Evolutionary conservation across 2,888 invertebrate genomes (phyloP).

Genomic region (Dryomyza anilis): DNA sequence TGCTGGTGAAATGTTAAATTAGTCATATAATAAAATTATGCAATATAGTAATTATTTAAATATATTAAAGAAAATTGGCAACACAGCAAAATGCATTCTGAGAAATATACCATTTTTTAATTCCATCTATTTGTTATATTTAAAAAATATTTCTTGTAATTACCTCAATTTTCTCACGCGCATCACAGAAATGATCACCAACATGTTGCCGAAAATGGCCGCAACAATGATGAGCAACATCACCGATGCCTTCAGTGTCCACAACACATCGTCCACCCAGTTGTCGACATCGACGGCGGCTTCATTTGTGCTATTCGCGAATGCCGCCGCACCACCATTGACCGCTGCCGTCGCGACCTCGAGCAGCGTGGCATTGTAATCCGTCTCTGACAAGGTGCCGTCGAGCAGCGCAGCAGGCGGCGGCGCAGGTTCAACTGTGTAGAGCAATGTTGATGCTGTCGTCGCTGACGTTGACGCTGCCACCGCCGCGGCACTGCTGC

Average conservation of each 20-base stretch:
- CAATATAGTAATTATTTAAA: no score
- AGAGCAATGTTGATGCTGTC: slow-evolving; percentile 19
- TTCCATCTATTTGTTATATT: not conserved
- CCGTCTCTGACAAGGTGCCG: slow-evolving; percentile 31
- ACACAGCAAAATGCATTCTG: not conserved
- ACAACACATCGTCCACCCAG: slow-evolving; percentile 66
- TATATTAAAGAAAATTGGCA: not conserved
- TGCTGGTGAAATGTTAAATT: no score
- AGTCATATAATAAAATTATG: no score
- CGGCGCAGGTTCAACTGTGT: slow-evolving; percentile 33
- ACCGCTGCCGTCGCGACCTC: slow-evolving; percentile 26
- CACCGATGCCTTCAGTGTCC: slow-evolving; percentile 75
- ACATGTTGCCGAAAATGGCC: slow-evolving; percentile 86
- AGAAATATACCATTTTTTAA: not conserved
- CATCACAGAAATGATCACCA: slow-evolving; percentile 88
- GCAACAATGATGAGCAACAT: slow-evolving; percentile 88
- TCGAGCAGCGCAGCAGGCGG: slow-evolving; percentile 38
- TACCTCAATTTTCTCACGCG: slow-evolving; percentile 69
- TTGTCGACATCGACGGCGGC: slow-evolving; percentile 43
- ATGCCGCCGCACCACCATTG: not conserved
- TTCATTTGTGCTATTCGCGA: slow-evolving; percentile 6
- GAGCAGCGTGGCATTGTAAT: slow-evolving; percentile 39
- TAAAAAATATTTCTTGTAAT: slow-evolving; percentile 33
- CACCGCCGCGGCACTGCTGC: not conserved
- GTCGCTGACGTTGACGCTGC: slow-evolving; percentile 17